Percentiles rank a stretch among this genome's conserved stretches.
phyloP scores from a whole-genome alignment of 2,888 invertebrate species.

The Orchesellides sinensis region DNA sequence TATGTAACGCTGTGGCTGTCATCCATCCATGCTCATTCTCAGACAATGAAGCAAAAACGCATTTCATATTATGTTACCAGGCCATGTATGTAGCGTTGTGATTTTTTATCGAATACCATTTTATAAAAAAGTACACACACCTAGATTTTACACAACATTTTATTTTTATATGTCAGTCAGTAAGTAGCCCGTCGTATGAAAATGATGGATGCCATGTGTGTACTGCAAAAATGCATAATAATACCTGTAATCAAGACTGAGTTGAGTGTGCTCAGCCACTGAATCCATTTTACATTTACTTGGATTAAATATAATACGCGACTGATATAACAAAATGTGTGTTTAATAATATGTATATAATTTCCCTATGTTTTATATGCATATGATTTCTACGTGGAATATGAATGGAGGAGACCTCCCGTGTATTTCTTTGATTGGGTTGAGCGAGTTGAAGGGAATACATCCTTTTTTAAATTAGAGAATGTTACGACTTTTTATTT shows the following conservation, averaged over 20 bases:
- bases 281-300: conserved; percentile 19
- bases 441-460: too few species aligned
- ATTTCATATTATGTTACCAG: background rate
- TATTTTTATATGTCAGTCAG: conserved; percentile 26
- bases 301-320: too few species aligned
- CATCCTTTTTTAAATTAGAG: too few species aligned
- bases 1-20: too few species aligned
- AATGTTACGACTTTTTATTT: too few species aligned
- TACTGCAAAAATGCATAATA: background rate
- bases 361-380: background rate
- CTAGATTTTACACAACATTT: conserved; percentile 21
- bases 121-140: conserved; percentile 6
- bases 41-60: background rate
- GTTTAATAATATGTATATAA: background rate
- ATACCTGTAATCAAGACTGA: conserved; percentile 33
- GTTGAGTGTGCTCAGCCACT: conserved; percentile 19
- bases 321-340: background rate
- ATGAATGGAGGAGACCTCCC: conserved; percentile 16
- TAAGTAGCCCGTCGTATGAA: conserved; percentile 4
- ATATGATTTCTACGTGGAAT: background rate
- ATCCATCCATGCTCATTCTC: conserved; percentile 4
- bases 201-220: background rate
- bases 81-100: background rate
- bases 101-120: conserved; percentile 2
- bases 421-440: conserved; percentile 25